Percentiles rank a stretch among this genome's conserved stretches.
Conservation (phyloP, 2,797 vertebrate genomes). For the Ctenopoma multispine region DNA sequence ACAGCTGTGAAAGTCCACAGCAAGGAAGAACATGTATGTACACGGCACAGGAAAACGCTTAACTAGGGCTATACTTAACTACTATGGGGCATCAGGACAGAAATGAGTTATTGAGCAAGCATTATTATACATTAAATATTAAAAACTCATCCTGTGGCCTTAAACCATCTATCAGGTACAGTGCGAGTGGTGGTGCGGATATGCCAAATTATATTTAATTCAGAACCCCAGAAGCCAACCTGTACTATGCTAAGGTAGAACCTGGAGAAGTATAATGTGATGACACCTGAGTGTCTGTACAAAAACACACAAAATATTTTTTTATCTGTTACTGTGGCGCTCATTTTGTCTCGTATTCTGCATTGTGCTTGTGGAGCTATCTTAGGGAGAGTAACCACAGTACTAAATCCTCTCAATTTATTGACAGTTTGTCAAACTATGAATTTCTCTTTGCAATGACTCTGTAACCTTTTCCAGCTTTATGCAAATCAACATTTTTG, state of each 20-base stretch:
- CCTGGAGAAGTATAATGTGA: constrained; percentile 1
- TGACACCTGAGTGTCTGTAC: neutral
- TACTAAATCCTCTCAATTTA: neutral
- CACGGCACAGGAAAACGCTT: constrained; percentile 14
- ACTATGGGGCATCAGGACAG: neutral
- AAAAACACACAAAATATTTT: neutral
- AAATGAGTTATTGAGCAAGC: constrained; percentile 9
- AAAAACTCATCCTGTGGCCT: neutral
- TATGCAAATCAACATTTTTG: neutral
- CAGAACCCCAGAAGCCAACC: neutral
- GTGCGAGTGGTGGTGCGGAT: neutral
- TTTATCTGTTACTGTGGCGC: neutral
- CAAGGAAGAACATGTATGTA: constrained; percentile 29
- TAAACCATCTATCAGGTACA: constrained; percentile 7
- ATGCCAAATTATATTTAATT: constrained; percentile 1
- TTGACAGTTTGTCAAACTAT: neutral
- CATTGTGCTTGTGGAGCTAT: neutral
- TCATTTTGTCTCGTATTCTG: too few species aligned
- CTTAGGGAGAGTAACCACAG: neutral
- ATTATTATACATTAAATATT: constrained; percentile 13
- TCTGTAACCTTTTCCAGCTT: neutral
- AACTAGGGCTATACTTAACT: constrained; percentile 29
- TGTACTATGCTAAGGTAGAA: neutral
- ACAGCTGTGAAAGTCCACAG: constrained; percentile 29
- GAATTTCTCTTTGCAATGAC: neutral